phyloP scores from a whole-genome alignment of 2,888 invertebrate genomes.

The Exephanes ischioxanthus region DNA sequence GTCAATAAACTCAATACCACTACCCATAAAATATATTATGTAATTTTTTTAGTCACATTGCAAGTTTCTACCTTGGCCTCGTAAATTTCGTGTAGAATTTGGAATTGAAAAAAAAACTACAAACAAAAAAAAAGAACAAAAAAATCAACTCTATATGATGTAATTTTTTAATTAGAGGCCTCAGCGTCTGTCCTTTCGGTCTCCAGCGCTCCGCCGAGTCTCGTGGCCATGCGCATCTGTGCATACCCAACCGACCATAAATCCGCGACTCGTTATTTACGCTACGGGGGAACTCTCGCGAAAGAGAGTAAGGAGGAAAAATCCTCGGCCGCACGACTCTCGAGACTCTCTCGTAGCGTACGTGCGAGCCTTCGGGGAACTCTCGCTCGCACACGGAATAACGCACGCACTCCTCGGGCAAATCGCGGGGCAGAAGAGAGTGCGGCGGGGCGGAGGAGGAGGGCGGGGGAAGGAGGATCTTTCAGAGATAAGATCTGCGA shows the following conservation, averaged over 20 bases:
- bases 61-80: no score
- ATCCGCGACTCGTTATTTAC: slow-evolving; percentile 69
- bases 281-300: slow-evolving; percentile 35
- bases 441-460: not conserved
- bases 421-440: slow-evolving; percentile 13
- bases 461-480: slow-evolving; percentile 11
- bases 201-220: not conserved
- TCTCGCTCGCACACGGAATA: slow-evolving; percentile 12
- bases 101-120: not conserved
- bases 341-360: slow-evolving; percentile 3
- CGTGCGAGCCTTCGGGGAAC: not conserved
- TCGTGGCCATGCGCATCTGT: slow-evolving; percentile 13
- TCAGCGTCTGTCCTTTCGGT: not conserved
- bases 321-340: slow-evolving; percentile 39
- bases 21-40: no score
- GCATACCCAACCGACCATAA: slow-evolving; percentile 51
- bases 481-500: slow-evolving; percentile 66
- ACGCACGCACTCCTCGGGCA: slow-evolving; percentile 62
- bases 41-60: no score
- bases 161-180: not conserved
- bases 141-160: not conserved
- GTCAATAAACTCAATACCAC: no score
- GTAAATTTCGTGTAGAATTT: not conserved
- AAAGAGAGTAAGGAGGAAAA: slow-evolving; percentile 12
- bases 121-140: not conserved